Evolutionary conservation across 1,140 invertebrate genomes (phyloP), one percentile per base, ranked within the genome.

Genomic region (Sweltsa coloradensis): DNA sequence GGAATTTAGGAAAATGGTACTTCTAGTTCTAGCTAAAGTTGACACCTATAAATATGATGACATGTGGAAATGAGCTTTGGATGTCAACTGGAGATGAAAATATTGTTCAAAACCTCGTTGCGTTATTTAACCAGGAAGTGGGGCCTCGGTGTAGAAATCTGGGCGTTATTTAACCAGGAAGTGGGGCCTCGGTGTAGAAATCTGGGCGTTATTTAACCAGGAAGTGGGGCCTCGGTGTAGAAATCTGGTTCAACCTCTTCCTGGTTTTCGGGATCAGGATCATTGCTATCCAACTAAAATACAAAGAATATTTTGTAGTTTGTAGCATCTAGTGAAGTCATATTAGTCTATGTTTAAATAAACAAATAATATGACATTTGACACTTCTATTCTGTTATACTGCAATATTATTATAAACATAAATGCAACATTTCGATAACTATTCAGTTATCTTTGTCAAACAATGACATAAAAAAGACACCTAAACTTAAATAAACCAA

Each of bases 241-340:
- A 93, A 93, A 64, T 93, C 89, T n/a, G 85, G 85, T 65, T 92
- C 89, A 60, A n/a, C n/a, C n/a, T 89, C 87, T 53, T 90, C 84
- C 45, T 71, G 80, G 46, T 78, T 71, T 52, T 85, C 80, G 47
- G 45, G 47, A 41, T 62, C 60, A 19, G 80, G 75, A 60, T 89
- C 85, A 53, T 80, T 83, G 53, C 83, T 85, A 61, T 90, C 86
- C 65, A 90, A 66, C 82, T 85, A 62, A 37, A 68, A 70, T 19
- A 14, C 11, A 24, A 25, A 16, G 14, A 53, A 21, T 24, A 5
- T 29, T 27, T 34, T 44, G 24, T 48, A 49, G 16, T n/a, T n/a
- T n/a, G n/a, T n/a, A n/a, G n/a, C n/a, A n/a, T n/a, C n/a, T n/a
- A n/a, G n/a, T n/a, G n/a, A n/a, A n/a, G n/a, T n/a, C n/a, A n/a